Evolutionary conservation across 2,113 vertebrate species (phyloP).

Genomic region (Uropsilus gracilis): DNA sequence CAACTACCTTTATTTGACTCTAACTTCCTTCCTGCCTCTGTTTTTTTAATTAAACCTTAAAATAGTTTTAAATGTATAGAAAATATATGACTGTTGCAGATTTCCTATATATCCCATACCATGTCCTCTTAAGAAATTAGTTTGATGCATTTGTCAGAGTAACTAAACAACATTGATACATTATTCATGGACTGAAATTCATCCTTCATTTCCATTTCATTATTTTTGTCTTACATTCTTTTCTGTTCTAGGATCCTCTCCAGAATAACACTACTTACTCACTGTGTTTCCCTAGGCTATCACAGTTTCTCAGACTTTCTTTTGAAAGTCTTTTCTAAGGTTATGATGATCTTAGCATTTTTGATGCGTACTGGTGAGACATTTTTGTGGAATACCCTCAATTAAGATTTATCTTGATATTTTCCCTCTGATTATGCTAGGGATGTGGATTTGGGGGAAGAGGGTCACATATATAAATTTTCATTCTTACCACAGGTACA

Average conservation of each 20-base stretch:
- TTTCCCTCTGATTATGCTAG: background rate
- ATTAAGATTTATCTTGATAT: background rate
- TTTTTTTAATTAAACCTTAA: conserved; percentile 5
- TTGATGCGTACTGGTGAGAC: background rate
- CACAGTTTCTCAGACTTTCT: background rate
- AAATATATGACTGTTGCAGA: background rate
- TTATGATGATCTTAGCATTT: background rate
- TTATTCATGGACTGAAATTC: background rate
- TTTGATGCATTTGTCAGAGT: background rate
- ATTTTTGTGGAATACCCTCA: background rate
- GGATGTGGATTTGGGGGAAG: background rate
- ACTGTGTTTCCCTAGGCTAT: background rate
- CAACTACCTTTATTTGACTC: background rate
- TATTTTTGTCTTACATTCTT: background rate
- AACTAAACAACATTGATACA: background rate
- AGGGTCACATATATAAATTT: background rate
- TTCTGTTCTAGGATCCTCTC: background rate
- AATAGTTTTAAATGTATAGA: background rate
- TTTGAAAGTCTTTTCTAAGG: background rate
- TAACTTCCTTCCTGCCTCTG: background rate
- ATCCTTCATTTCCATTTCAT: background rate
- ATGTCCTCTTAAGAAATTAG: background rate
- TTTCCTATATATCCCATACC: background rate
- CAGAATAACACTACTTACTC: background rate
- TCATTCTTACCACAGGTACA: background rate